Percentiles rank a stretch among this genome's conserved stretches.
Evolutionary conservation across 1,140 invertebrate genomes (phyloP).

Genomic region (Scylla paramamosain): DNA sequence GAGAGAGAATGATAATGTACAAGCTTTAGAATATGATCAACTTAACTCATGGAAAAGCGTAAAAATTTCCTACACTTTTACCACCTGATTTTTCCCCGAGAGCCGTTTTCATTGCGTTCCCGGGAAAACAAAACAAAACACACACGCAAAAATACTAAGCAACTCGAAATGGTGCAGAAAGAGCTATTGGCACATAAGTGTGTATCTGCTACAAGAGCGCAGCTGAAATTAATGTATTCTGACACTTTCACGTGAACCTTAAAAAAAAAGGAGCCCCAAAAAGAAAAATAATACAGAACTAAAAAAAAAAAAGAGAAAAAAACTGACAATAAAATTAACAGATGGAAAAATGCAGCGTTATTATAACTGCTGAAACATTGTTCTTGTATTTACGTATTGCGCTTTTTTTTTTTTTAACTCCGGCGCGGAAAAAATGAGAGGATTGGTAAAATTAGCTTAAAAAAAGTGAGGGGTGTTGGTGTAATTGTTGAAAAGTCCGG

Average conservation of each 20-base stretch:
- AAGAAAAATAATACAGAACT: neutral
- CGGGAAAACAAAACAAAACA: neutral
- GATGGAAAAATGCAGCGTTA: no score
- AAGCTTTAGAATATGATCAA: neutral
- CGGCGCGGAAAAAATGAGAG: neutral
- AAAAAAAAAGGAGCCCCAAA: neutral
- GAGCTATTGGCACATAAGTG: neutral
- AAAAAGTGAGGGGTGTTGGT: neutral
- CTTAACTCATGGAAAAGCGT: neutral
- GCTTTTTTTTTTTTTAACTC: no score
- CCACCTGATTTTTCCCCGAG: neutral
- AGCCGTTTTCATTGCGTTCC: neutral
- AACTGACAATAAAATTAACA: no score
- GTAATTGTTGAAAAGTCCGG: neutral
- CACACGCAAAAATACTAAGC: slow-evolving; percentile 13
- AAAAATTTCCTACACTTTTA: neutral
- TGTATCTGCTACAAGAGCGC: neutral
- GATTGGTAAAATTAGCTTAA: neutral
- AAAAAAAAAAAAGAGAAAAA: neutral
- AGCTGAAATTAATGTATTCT: neutral
- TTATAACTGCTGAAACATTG: no score
- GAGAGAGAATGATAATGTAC: neutral
- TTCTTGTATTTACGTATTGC: no score
- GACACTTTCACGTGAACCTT: neutral
- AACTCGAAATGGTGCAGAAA: neutral